phyloP scores from a whole-genome alignment of 1,140 invertebrate species.

The Aphidius ervi region DNA sequence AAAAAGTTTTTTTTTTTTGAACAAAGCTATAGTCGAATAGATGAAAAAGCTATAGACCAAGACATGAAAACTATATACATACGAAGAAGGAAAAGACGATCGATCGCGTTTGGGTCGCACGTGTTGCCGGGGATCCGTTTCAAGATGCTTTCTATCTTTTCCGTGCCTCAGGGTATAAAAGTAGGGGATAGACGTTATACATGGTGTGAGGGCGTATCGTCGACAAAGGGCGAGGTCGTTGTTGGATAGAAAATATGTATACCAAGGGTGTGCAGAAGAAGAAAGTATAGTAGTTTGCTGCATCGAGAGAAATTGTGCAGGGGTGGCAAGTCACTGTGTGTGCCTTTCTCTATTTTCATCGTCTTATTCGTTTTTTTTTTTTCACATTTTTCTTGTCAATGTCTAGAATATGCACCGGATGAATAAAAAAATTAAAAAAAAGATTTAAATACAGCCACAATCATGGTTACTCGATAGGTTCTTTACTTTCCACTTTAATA shows the following conservation, averaged over 20 bases:
- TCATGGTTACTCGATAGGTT: no score
- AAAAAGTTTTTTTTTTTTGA: no score
- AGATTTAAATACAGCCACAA: no score
- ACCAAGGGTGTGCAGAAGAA: conserved; percentile 3
- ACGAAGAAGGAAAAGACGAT: conserved; percentile 14
- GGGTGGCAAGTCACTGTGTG: not conserved
- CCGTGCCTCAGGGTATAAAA: not conserved
- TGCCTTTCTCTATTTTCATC: conserved; percentile 9
- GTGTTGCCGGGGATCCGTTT: conserved; percentile 21
- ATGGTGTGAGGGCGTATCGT: conserved; percentile 11
- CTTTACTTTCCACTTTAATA: no score
- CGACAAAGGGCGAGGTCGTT: conserved; percentile 19
- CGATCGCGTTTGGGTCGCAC: conserved; percentile 19
- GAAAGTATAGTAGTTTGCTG: not conserved
- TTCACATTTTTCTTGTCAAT: not conserved
- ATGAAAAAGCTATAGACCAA: conserved; percentile 1
- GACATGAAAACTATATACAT: not conserved
- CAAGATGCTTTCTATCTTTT: conserved; percentile 20
- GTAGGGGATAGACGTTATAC: not conserved
- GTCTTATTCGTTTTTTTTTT: not conserved
- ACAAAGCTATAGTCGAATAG: not conserved
- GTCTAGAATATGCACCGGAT: not conserved
- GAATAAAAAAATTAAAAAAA: no score
- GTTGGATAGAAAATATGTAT: not conserved
- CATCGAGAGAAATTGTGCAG: conserved; percentile 6